Base-by-base conservation (phyloP, 2,113 vertebrate genomes). In the Theristicus caerulescens region DNA sequence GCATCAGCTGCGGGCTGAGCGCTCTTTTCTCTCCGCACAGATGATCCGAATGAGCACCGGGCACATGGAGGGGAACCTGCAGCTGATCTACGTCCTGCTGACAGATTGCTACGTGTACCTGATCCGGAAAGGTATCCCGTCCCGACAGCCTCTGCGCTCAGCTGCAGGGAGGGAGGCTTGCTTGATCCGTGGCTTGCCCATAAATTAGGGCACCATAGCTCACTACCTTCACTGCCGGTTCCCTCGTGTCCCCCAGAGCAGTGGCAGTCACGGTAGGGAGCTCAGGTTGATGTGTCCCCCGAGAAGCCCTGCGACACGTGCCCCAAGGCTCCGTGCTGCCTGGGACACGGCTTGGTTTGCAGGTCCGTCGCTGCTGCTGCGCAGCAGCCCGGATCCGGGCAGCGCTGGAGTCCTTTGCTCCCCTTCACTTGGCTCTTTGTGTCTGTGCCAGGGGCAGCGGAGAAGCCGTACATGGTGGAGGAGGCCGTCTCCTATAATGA, bases 41-140 rank as follows among this genome's bases (percentile, higher is more conserved):
- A 99, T 99, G 99, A 95, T 99, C 96, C 98, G 98, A 70, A 99
- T 99, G 99, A 99, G 99, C 93, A 99, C 99, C 0, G 99, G 99
- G 51, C 99, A 99, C 91, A 99, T 99, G 99, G 99, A 99, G 88
- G 99, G 99, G 7, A 99, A 99, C 96, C 97, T 99, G 79, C 99
- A 99, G 98, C 98, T 99, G 19, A 98, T 99, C 65, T 99, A 99
- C 3, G 97, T 99, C 97, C 98, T 99, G 93, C 98, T 99, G 91
- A 99, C 99, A 0, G 99, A 99, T 96, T 99, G 99, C 97, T 99
- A 99, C 4, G 97, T 99, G 90, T 99, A 99, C 96, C 98, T 99
- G 88, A 98, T 99, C 58, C 98, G 99, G 64, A 99, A 99, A 98
- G 99, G 99, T 99, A 94, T 79, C 96, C 38, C 34, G 6, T 62